Conservation (phyloP, 2,113 vertebrate species). For the Phrynosoma platyrhinos region DNA sequence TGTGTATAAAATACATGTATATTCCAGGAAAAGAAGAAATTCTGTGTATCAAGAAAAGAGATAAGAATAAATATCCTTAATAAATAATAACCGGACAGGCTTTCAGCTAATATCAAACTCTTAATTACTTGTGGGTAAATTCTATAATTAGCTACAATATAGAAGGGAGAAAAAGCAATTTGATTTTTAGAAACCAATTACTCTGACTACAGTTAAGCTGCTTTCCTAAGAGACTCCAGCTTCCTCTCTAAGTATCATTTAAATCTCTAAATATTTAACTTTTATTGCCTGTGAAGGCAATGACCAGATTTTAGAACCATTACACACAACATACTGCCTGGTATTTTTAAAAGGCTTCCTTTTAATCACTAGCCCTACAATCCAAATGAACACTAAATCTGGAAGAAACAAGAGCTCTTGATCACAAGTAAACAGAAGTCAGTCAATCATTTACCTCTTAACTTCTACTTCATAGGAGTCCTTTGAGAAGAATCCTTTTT, state of each 20-base stretch:
- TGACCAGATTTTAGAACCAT: neutral
- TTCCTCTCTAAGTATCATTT: neutral
- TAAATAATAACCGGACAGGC: neutral
- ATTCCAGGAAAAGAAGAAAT: neutral
- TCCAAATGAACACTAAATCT: too few species aligned
- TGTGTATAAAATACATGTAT: too few species aligned
- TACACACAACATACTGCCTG: neutral
- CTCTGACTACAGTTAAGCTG: neutral
- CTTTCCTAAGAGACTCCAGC: neutral
- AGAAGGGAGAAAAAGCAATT: neutral
- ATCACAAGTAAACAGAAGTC: neutral
- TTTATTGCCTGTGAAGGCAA: neutral
- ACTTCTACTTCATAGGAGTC: neutral
- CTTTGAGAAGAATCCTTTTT: neutral
- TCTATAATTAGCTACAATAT: neutral
- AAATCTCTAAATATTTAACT: constrained; percentile 9
- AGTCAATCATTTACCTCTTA: neutral
- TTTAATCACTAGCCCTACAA: neutral
- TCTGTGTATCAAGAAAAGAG: neutral
- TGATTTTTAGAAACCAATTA: constrained; percentile 1
- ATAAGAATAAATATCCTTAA: neutral
- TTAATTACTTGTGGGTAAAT: neutral
- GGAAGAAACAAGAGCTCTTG: neutral
- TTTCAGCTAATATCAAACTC: neutral
- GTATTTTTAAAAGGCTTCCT: neutral